Evolutionary conservation across 2,797 vertebrate genomes (phyloP).

Genomic region (Characodon lateralis): DNA sequence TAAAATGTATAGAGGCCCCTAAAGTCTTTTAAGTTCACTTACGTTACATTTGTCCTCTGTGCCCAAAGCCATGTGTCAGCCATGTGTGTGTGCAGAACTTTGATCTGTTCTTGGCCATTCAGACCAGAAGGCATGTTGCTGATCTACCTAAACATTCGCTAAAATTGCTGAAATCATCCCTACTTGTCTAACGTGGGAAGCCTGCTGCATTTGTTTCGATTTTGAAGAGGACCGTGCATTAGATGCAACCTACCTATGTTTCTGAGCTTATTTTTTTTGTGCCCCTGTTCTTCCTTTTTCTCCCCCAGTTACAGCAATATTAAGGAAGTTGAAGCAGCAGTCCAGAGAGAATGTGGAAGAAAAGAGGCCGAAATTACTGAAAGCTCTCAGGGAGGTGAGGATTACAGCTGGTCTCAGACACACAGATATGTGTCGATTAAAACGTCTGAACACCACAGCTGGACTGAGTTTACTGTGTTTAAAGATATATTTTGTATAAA

Average conservation of each 20-base stretch:
- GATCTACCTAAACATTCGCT: not conserved
- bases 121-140: not conserved
- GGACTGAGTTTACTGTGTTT: conserved; percentile 3
- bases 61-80: not conserved
- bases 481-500: conserved; percentile 31
- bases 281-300: not conserved
- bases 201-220: not conserved
- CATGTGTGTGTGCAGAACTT: not conserved
- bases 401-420: conserved; percentile 12
- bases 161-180: not conserved
- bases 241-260: not conserved
- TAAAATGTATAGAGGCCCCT: not conserved
- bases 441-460: conserved; percentile 1
- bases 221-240: not conserved
- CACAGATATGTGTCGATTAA: not conserved
- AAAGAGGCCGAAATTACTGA: conserved; percentile 93
- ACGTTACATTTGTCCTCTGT: not conserved
- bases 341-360: conserved; percentile 97
- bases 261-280: not conserved
- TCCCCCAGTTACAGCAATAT: conserved; percentile 89
- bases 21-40: not conserved
- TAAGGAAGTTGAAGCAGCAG: conserved; percentile 96
- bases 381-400: conserved; percentile 93
- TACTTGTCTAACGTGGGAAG: not conserved
- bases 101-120: not conserved